Base-by-base conservation (phyloP, 2,113 vertebrate species). In the Grantiella picta region DNA sequence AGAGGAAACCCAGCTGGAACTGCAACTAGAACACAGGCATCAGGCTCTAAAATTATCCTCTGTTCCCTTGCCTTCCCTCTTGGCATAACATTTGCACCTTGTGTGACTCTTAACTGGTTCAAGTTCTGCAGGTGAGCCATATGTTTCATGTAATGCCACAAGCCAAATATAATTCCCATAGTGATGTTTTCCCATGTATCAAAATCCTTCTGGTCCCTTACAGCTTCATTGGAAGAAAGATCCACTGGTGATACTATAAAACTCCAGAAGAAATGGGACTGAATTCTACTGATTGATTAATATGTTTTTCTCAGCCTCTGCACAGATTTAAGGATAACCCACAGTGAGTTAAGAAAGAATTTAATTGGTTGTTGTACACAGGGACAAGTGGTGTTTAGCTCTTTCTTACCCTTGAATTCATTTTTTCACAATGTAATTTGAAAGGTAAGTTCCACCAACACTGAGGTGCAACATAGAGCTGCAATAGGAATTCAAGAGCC, bases 1-100 rank as follows among this genome's bases (percentile, higher is more conserved):
- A 96, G 97, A 98, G 95, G 96, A 97, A 97, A 98, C 88, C 94
- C 97, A 98, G 97, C 97, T 98, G 98, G 97, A 97, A 96, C 92
- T 95, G 86, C 93, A 95, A 90, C 93, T 82, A 49, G 71, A 97
- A 95, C 73, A 93, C 17, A 92, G 88, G 80, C 95, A 94, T 90
- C 72, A 94, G 3, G 31, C 85, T 96, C 95, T 96, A 94, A 97
- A 97, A 96, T 95, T 65, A 72, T 47, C 47, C n/a, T 70, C 60
- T n/a, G 11, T 61, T 6, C 33, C 53, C 40, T 44, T 1, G 2
- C 71, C 90, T 94, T 96, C 81, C 73, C 92, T 73, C 79, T 78
- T 57, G 38, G 83, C 54, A 3, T 47, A 95, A 85, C 84, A 92
- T 42, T 69, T 78, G 75, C 56, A 12, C 45, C 86, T 70, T 9